Conservation (phyloP, 1,140 invertebrate genomes). For the Gonatopus flavifemur region DNA sequence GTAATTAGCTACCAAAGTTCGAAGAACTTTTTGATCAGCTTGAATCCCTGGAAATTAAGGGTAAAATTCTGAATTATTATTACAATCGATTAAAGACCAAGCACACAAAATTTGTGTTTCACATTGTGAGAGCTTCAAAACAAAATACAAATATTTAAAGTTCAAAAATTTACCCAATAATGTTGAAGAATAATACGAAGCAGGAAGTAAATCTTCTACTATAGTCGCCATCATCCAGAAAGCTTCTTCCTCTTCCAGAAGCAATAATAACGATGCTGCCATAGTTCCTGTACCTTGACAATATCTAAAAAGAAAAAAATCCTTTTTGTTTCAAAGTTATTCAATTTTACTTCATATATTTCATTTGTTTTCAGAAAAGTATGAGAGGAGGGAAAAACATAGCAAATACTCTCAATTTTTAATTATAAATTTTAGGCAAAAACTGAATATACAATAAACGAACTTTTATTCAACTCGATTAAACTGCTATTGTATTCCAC, state of each 20-base stretch:
- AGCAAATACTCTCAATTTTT: too few species aligned
- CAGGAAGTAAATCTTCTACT: constrained; percentile 95
- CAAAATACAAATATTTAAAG: too few species aligned
- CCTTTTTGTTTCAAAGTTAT: background rate
- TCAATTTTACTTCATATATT: constrained; percentile 8
- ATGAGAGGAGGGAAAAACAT: too few species aligned
- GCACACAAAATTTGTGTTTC: background rate
- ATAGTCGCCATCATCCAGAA: constrained; percentile 99
- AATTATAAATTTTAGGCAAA: too few species aligned
- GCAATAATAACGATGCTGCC: constrained; percentile 89
- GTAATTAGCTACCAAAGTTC: constrained; percentile 86
- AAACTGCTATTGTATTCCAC: too few species aligned
- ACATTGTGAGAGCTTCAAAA: constrained; percentile 1
- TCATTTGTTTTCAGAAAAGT: too few species aligned
- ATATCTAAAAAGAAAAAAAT: constrained; percentile 64
- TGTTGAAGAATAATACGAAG: constrained; percentile 96
- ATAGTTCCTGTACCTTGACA: constrained; percentile 98
- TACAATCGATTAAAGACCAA: too few species aligned
- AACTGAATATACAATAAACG: too few species aligned
- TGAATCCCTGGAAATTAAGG: constrained; percentile 66
- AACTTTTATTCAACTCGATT: too few species aligned
- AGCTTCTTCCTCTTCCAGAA: constrained; percentile 97
- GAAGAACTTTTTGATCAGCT: constrained; percentile 92
- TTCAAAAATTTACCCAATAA: constrained; percentile 70
- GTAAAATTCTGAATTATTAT: too few species aligned